These are phyloP conservation scores for Cochlearius cochlearius DNA, from an alignment of 2,113 vertebrate genomes.

Conservation along the genomic window DNA sequence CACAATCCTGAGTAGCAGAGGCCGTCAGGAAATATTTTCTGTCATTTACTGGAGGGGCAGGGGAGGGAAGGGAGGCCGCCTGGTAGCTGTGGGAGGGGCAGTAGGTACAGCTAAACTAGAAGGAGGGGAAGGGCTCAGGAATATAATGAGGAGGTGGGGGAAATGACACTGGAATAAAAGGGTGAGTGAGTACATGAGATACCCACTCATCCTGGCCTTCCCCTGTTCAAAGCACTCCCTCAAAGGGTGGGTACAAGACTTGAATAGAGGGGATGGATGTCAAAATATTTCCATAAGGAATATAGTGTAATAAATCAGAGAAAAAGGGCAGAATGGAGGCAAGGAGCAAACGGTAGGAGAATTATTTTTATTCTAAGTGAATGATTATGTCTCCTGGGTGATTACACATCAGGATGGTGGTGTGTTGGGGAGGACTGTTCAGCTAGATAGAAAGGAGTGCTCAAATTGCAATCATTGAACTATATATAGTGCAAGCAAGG, in stretches of 20 bases:
- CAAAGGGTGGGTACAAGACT: conserved; percentile 26
- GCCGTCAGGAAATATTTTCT: not conserved
- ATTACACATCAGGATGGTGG: conserved; percentile 6
- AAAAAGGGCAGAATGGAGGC: conserved; percentile 49
- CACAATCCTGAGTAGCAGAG: not conserved
- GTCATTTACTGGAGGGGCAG: not conserved
- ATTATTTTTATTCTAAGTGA: conserved; percentile 62
- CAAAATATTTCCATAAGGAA: conserved; percentile 63
- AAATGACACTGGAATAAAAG: conserved; percentile 64
- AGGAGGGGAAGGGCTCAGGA: conserved; percentile 43
- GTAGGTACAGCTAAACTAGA: conserved; percentile 33
- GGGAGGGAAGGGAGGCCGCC: not conserved
- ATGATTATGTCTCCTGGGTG: conserved; percentile 53
- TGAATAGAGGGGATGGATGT: conserved; percentile 41
- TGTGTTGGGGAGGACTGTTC: conserved; percentile 15
- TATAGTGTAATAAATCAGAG: conserved; percentile 51
- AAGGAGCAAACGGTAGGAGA: not conserved
- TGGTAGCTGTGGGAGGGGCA: conserved; percentile 4
- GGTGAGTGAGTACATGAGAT: conserved; percentile 35
- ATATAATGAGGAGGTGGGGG: conserved; percentile 62
- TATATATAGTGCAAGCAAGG: not conserved
- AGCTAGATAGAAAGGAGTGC: conserved; percentile 6
- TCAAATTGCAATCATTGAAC: not conserved
- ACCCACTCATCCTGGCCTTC: conserved; percentile 27
- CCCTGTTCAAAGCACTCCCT: conserved; percentile 53